A percentile compares a stretch with the other conserved stretches of the same genome.
These are phyloP conservation scores for Callionymus lyra DNA, from an alignment of 2,113 vertebrate genomes.

Conservation along the genomic window DNA sequence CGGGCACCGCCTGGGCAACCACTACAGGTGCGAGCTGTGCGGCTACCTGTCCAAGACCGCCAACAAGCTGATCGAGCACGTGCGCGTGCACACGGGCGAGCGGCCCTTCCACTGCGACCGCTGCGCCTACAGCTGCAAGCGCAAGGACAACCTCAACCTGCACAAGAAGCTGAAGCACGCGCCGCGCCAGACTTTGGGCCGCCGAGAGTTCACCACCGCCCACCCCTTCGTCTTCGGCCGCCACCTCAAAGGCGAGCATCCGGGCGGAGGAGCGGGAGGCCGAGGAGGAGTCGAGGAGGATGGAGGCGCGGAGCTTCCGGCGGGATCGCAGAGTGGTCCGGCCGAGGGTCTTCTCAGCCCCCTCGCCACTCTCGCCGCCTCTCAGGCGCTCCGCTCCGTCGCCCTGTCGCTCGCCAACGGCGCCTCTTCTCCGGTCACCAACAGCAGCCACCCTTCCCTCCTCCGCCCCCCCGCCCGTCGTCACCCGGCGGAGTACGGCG, in stretches of 20 bases:
- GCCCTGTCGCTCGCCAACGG: constrained; percentile 79
- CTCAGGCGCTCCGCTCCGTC: constrained; percentile 93
- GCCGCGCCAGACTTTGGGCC: constrained; percentile 92
- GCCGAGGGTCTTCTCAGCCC: constrained; percentile 68
- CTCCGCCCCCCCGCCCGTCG: constrained; percentile 69
- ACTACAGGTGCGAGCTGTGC: constrained; percentile 98
- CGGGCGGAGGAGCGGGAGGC: constrained; percentile 68
- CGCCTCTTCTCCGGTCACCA: constrained; percentile 33
- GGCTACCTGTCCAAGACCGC: constrained; percentile 99
- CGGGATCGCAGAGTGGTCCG: constrained; percentile 5
- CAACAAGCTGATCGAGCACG: constrained; percentile 98
- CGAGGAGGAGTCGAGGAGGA: constrained; percentile 62
- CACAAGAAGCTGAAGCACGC: constrained; percentile 99
- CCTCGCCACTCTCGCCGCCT: constrained; percentile 85
- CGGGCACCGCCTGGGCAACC: constrained; percentile 95
- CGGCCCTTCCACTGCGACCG: constrained; percentile 99
- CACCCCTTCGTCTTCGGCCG: constrained; percentile 98
- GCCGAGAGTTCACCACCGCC: constrained; percentile 92
- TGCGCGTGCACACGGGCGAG: constrained; percentile 98
- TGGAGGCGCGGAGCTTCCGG: constrained; percentile 33
- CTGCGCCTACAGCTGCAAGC: constrained; percentile 99
- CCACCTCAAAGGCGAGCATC: constrained; percentile 96
- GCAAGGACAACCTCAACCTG: constrained; percentile 99
- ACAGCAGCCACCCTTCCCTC: constrained; percentile 69
- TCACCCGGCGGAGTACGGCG: constrained; percentile 80